Conservation (phyloP, 2,797 vertebrate genomes). For the Typhlichthys eigenmanni region DNA sequence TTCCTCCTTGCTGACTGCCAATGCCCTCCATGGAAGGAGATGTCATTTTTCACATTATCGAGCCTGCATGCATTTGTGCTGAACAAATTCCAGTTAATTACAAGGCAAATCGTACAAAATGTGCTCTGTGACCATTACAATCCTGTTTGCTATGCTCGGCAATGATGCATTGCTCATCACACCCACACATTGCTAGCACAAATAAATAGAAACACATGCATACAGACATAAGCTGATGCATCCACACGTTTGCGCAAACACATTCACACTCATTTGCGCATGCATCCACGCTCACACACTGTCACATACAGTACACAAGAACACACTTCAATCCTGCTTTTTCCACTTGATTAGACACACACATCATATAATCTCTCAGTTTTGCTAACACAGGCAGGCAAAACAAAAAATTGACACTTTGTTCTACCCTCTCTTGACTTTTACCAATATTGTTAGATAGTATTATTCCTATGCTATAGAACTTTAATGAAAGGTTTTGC, state of each 20-base stretch:
- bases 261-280: neutral
- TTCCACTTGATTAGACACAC: slow-evolving; percentile 48
- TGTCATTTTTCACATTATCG: slow-evolving; percentile 54
- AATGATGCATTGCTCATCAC: slow-evolving; percentile 68
- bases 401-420: slow-evolving; percentile 56
- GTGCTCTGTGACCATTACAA: slow-evolving; percentile 78
- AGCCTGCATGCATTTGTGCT: slow-evolving; percentile 70
- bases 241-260: slow-evolving; percentile 2
- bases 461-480: slow-evolving; percentile 70
- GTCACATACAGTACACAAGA: neutral
- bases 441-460: slow-evolving; percentile 72
- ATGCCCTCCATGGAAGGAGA: slow-evolving; percentile 59
- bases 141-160: slow-evolving; percentile 75
- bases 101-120: slow-evolving; percentile 76
- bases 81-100: slow-evolving; percentile 82
- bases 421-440: slow-evolving; percentile 75
- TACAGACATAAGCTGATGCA: slow-evolving; percentile 40
- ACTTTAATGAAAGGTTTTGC: slow-evolving; percentile 84
- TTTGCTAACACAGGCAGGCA: slow-evolving; percentile 44
- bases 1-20: slow-evolving; percentile 60
- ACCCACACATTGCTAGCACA: slow-evolving; percentile 54
- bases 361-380: slow-evolving; percentile 43
- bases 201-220: slow-evolving; percentile 52
- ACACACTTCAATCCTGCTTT: slow-evolving; percentile 10
- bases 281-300: neutral